Evolutionary conservation across 1,140 invertebrate species (phyloP), one percentile per base, ranked within the genome.

Genomic region (Procambarus clarkii): DNA sequence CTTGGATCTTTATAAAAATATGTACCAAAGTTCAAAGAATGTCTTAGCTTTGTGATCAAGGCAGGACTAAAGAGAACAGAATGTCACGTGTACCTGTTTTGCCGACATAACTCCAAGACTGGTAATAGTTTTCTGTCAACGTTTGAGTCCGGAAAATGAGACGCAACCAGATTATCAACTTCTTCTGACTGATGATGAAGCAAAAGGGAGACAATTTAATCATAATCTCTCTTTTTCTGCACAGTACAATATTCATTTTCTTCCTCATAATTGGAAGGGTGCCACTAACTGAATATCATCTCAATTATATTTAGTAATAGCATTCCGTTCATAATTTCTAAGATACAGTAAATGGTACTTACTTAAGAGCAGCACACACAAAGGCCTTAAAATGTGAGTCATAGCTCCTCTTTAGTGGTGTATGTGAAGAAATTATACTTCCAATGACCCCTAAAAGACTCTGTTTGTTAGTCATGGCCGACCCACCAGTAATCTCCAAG

Each of bases 371-470:
- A 82, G 98, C 97, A 95, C 98, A 99, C 79, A 99, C 96, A 94
- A 99, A 99, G 34, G 99, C 98, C 95, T 99, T 99, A 94, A 99
- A n/a, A 95, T 99, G 98, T 5, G 98, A 98, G 95, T 99, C 98
- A 93, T 96, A 97, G 94, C 98, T 98, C 94, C 98, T 96, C 94
- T 99, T 99, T 92, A 99, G 98, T 0, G 97, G 97, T 18, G 96
- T 96, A 95, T 99, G 99, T 44, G 97, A 97, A 44, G 97, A 96
- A 80, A 99, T 96, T 86, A 99, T 98, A 93, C 97, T 98, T 58
- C 98, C 98, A 93, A 99, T 98, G 74, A 97, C 97, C 93, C 97
- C 97, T 48, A 99, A 95, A n/a, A 99, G 95, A 93, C 97, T 97
- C 95, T 98, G 98, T 94, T 99, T 99, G 90, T 98, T 97, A 34